A percentile compares a stretch with the other conserved stretches of the same genome.
These are phyloP conservation scores for Deroptyus accipitrinus DNA, from an alignment of 2,113 vertebrate genomes.

Conservation along the genomic window DNA sequence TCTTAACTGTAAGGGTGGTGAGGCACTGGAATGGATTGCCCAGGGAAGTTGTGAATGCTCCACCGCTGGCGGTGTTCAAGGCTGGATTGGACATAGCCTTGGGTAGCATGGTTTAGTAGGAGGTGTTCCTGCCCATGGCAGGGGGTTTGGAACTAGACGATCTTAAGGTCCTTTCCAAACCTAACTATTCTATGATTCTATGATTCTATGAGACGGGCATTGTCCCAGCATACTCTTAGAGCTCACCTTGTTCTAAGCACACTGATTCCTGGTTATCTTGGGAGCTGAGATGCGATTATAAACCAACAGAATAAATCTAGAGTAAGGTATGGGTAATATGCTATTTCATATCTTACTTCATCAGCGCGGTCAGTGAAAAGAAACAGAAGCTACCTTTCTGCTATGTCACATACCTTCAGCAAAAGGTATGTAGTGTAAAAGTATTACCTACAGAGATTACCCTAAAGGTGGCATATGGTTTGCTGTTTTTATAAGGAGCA, in stretches of 20 bases:
- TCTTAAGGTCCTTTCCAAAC: no score
- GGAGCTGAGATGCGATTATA: background rate
- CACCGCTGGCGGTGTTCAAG: no score
- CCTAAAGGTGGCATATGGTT: rapidly evolving
- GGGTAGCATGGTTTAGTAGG: no score
- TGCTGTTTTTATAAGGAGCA: background rate
- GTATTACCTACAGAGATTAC: background rate
- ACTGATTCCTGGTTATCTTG: background rate
- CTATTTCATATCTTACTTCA: background rate
- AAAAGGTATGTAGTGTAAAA: background rate
- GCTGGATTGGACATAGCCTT: no score
- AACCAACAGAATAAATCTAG: background rate
- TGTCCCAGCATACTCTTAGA: background rate
- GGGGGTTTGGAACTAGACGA: no score
- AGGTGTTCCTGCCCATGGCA: no score
- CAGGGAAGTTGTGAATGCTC: no score
- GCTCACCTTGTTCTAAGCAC: background rate
- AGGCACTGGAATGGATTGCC: no score
- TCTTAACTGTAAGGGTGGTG: no score
- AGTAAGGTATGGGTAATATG: background rate
- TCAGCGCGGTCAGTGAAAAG: background rate
- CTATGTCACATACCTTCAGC: background rate
- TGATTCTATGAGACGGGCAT: no score
- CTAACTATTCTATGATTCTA: no score
- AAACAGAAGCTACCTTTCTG: background rate